phyloP scores from a whole-genome alignment of 2,888 invertebrate species.

The Morpho achilles region DNA sequence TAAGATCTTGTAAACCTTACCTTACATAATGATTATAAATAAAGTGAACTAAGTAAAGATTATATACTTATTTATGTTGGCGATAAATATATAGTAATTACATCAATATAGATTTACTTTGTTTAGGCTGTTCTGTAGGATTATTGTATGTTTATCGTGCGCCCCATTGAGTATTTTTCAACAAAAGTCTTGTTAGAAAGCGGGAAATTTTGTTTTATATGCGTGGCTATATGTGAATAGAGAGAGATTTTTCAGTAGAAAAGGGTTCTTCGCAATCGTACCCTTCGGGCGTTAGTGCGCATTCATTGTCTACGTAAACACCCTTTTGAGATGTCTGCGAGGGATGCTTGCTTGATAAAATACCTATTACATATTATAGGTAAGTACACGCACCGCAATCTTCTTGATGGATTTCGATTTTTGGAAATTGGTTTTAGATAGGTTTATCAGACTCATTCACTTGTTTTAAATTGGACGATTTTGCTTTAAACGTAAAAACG shows the following conservation, averaged over 20 bases:
- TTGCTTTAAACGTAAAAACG: no score
- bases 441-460: not conserved
- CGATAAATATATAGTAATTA: no score
- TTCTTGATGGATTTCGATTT: constrained; percentile 8
- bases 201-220: constrained; percentile 28
- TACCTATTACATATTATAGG: constrained; percentile 18
- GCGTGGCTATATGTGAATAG: constrained; percentile 41
- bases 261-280: constrained; percentile 42
- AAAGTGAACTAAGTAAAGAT: no score
- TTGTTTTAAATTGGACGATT: not conserved
- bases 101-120: no score
- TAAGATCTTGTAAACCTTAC: no score
- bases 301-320: constrained; percentile 56
- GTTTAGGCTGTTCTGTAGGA: no score
- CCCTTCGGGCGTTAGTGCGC: constrained; percentile 48
- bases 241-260: constrained; percentile 49
- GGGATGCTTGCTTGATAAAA: constrained; percentile 32
- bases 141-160: no score
- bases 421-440: not conserved
- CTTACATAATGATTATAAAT: no score
- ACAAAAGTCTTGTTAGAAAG: constrained; percentile 12
- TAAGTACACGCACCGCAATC: constrained; percentile 13
- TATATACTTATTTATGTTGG: no score
- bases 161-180: no score
- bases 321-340: constrained; percentile 65